These are phyloP conservation scores for Bombus picipes DNA, from an alignment of 1,140 invertebrate genomes.

Conservation along the genomic window DNA sequence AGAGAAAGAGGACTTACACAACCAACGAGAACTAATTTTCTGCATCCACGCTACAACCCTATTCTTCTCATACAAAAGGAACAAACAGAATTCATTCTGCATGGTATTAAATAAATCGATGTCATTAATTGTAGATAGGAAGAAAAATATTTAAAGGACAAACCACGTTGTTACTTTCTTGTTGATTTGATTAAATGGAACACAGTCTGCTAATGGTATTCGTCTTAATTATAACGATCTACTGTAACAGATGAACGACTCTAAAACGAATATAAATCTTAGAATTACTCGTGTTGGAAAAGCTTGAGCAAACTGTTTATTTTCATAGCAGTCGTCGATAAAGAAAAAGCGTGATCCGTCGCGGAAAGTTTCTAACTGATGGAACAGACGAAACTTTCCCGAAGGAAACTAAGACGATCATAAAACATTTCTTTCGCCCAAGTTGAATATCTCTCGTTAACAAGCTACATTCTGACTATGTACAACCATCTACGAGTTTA, in stretches of 20 bases:
- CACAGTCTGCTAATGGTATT: no score
- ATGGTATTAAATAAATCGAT: background rate
- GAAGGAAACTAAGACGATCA: slow-evolving; percentile 6
- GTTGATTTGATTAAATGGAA: no score
- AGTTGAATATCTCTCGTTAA: slow-evolving; percentile 15
- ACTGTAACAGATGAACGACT: background rate
- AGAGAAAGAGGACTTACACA: background rate
- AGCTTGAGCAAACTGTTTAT: slow-evolving; percentile 37
- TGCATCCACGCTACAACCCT: background rate
- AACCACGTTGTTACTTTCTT: no score
- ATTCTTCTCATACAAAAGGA: background rate
- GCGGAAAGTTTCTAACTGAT: background rate
- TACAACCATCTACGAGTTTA: background rate
- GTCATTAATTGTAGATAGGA: background rate
- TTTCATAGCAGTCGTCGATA: slow-evolving; percentile 38
- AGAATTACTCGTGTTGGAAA: slow-evolving; percentile 15
- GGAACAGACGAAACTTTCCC: slow-evolving; percentile 22
- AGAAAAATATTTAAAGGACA: no score
- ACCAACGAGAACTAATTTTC: background rate
- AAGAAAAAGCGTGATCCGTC: background rate
- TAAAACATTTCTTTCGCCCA: slow-evolving; percentile 2
- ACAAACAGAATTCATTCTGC: background rate
- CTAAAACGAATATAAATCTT: slow-evolving; percentile 43
- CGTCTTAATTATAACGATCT: no score
- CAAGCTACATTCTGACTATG: background rate